Conservation (phyloP, 2,797 vertebrate species). For the Hyperoplus immaculatus region DNA sequence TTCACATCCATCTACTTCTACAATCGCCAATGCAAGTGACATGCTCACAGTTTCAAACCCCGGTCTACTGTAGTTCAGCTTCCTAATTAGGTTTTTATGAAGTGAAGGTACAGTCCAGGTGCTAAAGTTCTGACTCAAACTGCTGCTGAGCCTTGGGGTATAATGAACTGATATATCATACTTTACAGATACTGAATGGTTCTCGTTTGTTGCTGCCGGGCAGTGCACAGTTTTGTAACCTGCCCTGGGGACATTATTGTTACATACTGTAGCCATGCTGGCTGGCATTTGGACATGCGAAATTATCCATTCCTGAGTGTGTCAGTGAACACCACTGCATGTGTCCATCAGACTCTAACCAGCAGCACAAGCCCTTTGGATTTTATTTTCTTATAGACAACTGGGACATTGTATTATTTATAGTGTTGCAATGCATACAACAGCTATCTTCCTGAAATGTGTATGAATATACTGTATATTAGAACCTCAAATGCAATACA, state of each 20-base stretch:
- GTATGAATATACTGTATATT: slow-evolving; percentile 55
- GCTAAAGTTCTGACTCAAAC: slow-evolving; percentile 51
- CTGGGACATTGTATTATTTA: slow-evolving; percentile 64
- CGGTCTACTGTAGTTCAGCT: slow-evolving; percentile 15
- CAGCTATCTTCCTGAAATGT: slow-evolving; percentile 44
- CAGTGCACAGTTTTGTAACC: slow-evolving; percentile 55
- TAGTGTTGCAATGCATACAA: slow-evolving; percentile 44
- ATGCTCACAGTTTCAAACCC: too few species aligned
- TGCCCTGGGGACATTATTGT: slow-evolving; percentile 59
- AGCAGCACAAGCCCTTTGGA: slow-evolving; percentile 40
- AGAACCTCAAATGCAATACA: slow-evolving; percentile 42
- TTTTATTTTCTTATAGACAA: slow-evolving; percentile 57
- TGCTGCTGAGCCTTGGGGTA: slow-evolving; percentile 38
- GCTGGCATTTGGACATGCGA: slow-evolving; percentile 69
- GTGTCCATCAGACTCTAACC: slow-evolving; percentile 65
- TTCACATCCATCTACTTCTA: too few species aligned
- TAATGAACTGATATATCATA: slow-evolving; percentile 62
- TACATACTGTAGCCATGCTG: slow-evolving; percentile 35
- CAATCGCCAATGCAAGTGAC: too few species aligned
- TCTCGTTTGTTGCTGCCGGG: slow-evolving; percentile 61
- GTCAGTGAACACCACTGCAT: slow-evolving; percentile 62
- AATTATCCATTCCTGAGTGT: slow-evolving; percentile 62
- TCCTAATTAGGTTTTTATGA: slow-evolving; percentile 48
- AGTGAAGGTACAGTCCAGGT: slow-evolving; percentile 38
- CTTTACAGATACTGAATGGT: slow-evolving; percentile 53